These are phyloP conservation scores for Zophobas atratus DNA, from an alignment of 1,140 invertebrate genomes.

Conservation along the genomic window DNA sequence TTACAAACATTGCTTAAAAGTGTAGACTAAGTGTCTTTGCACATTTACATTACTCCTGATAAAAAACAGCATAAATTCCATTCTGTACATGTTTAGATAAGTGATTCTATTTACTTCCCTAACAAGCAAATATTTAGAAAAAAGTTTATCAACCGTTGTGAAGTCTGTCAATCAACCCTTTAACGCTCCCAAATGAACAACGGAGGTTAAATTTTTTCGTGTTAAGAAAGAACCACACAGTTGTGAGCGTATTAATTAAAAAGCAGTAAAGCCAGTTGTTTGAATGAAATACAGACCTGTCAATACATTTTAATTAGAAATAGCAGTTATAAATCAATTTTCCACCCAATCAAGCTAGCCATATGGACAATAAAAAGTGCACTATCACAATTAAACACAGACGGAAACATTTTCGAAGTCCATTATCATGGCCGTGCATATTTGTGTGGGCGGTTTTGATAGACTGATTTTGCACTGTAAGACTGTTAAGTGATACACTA, in stretches of 20 bases:
- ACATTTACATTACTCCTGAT: slow-evolving; percentile 34
- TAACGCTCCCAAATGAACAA: not conserved
- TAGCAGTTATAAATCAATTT: slow-evolving; percentile 17
- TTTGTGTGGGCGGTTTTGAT: slow-evolving; percentile 4
- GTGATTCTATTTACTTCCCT: not conserved
- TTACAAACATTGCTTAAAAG: slow-evolving; percentile 39
- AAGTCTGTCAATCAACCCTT: slow-evolving; percentile 2
- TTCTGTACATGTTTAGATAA: slow-evolving; percentile 31
- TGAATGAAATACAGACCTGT: not conserved
- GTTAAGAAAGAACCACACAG: not conserved
- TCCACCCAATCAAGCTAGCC: not conserved
- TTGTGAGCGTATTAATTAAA: slow-evolving; percentile 6
- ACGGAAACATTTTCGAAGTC: not conserved
- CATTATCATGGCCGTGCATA: not conserved
- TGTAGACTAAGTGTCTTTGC: slow-evolving; percentile 38
- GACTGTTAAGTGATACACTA: not conserved
- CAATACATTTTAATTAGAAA: not conserved
- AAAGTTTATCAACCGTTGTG: not conserved
- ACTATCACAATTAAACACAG: not conserved
- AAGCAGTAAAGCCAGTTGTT: slow-evolving; percentile 19
- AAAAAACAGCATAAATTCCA: slow-evolving; percentile 24
- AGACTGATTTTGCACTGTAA: not conserved
- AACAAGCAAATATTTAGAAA: slow-evolving; percentile 6
- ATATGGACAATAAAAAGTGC: not conserved
- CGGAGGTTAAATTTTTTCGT: not conserved